Base-by-base conservation (phyloP, 2,113 vertebrate genomes). In the Beaufortia kweichowensis region DNA sequence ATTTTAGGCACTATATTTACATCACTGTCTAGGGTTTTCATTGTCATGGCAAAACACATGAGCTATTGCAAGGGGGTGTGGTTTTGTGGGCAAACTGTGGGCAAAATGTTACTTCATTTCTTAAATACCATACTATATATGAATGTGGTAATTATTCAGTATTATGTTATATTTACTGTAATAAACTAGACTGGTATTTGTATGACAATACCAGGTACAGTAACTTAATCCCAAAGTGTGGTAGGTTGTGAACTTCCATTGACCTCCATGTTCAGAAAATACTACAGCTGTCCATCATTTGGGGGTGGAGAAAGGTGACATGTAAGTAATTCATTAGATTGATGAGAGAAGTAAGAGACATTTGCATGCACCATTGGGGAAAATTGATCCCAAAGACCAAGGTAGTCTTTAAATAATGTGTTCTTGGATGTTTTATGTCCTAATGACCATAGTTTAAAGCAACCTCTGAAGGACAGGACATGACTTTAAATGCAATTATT, bases 301-400 rank as follows among this genome's bases (percentile, higher is more conserved):
- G 29, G n/a, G 11, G n/a, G n/a, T 9, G 67, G n/a, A 70, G 19
- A 31, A 56, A 56, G 12, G 19, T 70, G 48, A 56, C 31, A 29
- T 23, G 53, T 5, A 35, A 23, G 29, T 23, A 56, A 56, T 56
- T 55, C 50, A 70, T n/a, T 35, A 53, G 48, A 21, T 31, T 56
- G n/a, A 21, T 3, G n/a, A 56, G 67, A 59, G 41, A n/a, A 59
- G 39, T 19, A 71, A 10, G 15, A 71, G 26, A 26, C 31, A 17
- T 71, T 24, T 71, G 19, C 57, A 39, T 12, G 53, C 31, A 59
- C 33, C 33, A 41, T 26, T 26, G 2, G 53, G 48, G 68, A 17
- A 56, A 23, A 41, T 56, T 71, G n/a, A 26, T 26, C 31, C 21
- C 33, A 43, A 41, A 71, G 69, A 71, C 53, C 33, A 71, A 71